phyloP scores from a whole-genome alignment of 2,797 vertebrate genomes.

The Pteropus rufus region DNA sequence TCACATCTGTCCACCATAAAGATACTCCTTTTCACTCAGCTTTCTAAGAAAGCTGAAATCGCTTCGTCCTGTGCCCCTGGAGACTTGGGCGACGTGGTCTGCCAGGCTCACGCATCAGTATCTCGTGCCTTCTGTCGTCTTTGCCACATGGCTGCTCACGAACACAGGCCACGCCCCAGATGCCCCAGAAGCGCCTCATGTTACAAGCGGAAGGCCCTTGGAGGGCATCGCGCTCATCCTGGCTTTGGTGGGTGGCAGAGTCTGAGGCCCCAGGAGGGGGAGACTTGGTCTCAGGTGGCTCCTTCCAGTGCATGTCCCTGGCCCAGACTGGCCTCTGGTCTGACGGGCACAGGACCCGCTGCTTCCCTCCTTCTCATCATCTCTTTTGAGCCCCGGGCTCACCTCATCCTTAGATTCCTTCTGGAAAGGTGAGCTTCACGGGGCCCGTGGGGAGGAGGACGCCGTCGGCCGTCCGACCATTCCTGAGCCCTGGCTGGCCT shows the following conservation, averaged over 20 bases:
- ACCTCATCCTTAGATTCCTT: neutral
- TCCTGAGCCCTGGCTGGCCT: neutral
- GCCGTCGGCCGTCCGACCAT: too few species aligned
- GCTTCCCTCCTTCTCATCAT: neutral
- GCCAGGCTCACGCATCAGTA: neutral
- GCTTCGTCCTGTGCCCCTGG: neutral
- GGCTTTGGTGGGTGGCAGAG: neutral
- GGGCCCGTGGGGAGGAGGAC: rapidly evolving
- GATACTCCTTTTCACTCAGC: neutral
- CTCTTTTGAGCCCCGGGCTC: neutral
- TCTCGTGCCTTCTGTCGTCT: neutral
- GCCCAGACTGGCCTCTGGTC: neutral
- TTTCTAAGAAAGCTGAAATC: neutral
- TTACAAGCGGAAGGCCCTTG: neutral
- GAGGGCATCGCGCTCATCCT: neutral
- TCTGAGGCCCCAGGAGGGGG: neutral
- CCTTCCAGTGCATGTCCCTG: rapidly evolving
- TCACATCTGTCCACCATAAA: neutral
- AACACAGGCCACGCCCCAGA: neutral
- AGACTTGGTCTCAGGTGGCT: neutral
- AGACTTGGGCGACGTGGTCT: neutral
- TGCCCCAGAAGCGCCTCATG: too few species aligned
- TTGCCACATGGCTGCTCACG: neutral
- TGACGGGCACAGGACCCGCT: neutral
- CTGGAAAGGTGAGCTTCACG: neutral